These are phyloP conservation scores for Cerastoderma edule DNA, from an alignment of 2,888 invertebrate genomes.

Conservation along the genomic window DNA sequence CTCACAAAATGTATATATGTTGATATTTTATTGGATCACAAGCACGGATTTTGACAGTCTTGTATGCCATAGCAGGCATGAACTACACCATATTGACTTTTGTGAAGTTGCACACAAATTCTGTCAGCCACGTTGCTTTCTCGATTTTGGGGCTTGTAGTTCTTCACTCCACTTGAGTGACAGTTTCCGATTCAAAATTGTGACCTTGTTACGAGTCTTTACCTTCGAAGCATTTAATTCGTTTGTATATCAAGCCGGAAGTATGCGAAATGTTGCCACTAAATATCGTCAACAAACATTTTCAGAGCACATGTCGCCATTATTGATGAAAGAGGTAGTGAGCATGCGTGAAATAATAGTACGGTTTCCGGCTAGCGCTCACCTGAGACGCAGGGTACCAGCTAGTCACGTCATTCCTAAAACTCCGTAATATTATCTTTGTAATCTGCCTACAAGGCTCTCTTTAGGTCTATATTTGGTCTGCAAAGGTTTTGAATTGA, in stretches of 20 bases:
- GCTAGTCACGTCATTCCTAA: no score
- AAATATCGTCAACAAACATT: slow-evolving; percentile 46
- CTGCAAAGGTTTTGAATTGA: no score
- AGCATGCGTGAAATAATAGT: slow-evolving; percentile 70
- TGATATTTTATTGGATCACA: no score
- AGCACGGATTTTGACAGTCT: background rate
- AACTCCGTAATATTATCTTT: no score
- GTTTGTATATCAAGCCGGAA: background rate
- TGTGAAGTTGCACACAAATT: slow-evolving; percentile 1
- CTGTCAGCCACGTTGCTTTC: slow-evolving; percentile 48
- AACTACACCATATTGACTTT: slow-evolving; percentile 27
- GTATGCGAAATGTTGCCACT: slow-evolving; percentile 23
- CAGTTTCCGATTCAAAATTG: background rate
- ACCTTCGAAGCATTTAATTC: slow-evolving; percentile 1
- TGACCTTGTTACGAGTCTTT: background rate
- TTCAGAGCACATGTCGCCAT: slow-evolving; percentile 81
- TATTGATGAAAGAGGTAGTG: slow-evolving; percentile 65
- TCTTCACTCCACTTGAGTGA: slow-evolving; percentile 1
- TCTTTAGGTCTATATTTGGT: no score
- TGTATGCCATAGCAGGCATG: background rate
- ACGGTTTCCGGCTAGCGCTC: slow-evolving; percentile 11
- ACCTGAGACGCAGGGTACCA: no score
- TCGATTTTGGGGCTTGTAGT: background rate
- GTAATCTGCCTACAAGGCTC: no score
- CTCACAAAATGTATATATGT: background rate